Conservation (phyloP, 2,797 vertebrate species). For the Notamacropus eugenii region DNA sequence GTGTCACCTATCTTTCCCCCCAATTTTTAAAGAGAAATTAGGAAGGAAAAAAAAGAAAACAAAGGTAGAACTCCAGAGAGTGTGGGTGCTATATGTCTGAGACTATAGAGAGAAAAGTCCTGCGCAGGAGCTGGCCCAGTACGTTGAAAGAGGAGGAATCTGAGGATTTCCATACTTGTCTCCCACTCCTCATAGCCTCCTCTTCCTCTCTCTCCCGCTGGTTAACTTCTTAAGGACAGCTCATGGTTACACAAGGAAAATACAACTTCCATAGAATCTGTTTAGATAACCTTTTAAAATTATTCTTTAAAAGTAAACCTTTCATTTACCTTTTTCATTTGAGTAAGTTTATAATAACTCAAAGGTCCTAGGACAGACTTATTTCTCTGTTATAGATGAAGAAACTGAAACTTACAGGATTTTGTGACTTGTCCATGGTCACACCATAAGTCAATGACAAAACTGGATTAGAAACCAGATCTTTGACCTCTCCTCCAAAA, state of each 20-base stretch:
- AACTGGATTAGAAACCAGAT: not conserved
- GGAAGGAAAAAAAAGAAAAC: not conserved
- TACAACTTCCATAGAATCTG: not conserved
- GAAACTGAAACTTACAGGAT: not conserved
- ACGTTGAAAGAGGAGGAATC: not conserved
- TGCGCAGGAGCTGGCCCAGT: not conserved
- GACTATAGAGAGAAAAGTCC: not conserved
- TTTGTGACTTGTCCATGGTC: not conserved
- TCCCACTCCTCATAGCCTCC: not conserved
- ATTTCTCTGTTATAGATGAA: not conserved
- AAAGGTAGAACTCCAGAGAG: not conserved
- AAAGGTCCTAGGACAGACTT: not conserved
- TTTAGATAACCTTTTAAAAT: not conserved
- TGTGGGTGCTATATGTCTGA: not conserved
- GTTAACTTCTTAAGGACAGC: not conserved
- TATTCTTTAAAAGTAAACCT: not conserved
- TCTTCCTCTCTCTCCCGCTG: not conserved
- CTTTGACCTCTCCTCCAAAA: not conserved
- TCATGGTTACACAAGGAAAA: not conserved
- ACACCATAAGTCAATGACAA: not conserved
- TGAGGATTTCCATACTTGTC: not conserved
- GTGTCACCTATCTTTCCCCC: not conserved
- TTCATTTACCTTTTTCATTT: not conserved
- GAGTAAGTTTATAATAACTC: not conserved
- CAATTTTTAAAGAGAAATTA: not conserved